Evolutionary conservation across 2,797 vertebrate species (phyloP).

Genomic region (Bovichtus variegatus): DNA sequence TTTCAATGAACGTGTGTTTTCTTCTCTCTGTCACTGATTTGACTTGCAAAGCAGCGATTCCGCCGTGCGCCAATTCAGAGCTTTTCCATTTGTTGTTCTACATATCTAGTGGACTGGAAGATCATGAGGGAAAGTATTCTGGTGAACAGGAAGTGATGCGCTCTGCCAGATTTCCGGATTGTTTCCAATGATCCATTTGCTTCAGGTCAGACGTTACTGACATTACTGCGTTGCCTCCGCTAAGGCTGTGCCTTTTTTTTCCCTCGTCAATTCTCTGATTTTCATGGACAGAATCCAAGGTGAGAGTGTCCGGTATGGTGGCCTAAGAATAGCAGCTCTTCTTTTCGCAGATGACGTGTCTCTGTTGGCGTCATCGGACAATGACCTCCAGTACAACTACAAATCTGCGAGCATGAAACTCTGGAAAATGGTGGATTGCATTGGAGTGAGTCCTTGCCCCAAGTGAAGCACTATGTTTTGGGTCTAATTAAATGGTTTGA

Average conservation of each 20-base stretch:
- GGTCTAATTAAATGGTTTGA: too few species aligned
- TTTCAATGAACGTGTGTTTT: constrained; percentile 40
- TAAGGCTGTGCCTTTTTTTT: background rate
- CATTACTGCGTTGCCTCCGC: background rate
- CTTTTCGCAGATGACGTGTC: background rate
- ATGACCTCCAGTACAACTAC: background rate
- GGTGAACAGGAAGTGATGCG: background rate
- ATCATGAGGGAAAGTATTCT: background rate
- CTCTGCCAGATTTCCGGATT: background rate
- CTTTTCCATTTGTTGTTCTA: background rate
- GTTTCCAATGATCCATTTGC: constrained; percentile 3
- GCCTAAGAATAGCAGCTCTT: background rate
- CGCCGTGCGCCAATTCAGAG: background rate
- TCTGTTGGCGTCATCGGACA: background rate
- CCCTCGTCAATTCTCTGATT: too few species aligned
- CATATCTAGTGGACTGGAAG: background rate
- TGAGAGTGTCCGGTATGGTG: too few species aligned
- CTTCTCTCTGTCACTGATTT: constrained; percentile 25
- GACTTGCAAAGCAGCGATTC: constrained; percentile 21
- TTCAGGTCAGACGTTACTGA: background rate
- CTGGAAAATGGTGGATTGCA: too few species aligned
- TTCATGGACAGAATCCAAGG: background rate
- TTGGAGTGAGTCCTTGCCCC: too few species aligned
- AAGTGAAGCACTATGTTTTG: too few species aligned
- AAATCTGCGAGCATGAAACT: too few species aligned